These are phyloP conservation scores for Clepsis dumicolana DNA, from an alignment of 2,888 invertebrate species.

Conservation along the genomic window DNA sequence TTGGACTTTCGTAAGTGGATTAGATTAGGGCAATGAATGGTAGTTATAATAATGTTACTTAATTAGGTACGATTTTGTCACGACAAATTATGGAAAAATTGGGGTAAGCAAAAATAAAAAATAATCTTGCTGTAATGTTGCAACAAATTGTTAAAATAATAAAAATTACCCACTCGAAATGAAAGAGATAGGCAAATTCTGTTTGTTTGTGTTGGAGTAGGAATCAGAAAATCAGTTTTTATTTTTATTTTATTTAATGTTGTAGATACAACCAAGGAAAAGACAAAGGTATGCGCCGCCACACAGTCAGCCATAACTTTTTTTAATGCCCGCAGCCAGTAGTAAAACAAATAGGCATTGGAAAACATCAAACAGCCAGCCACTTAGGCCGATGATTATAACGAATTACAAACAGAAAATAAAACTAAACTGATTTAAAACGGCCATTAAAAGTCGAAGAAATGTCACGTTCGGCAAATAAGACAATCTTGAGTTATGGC, in stretches of 20 bases:
- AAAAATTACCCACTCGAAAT: no score
- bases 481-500: slow-evolving; percentile 44
- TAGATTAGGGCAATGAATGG: slow-evolving; percentile 5
- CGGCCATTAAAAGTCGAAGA: slow-evolving; percentile 42
- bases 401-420: slow-evolving; percentile 43
- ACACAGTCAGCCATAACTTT: background rate
- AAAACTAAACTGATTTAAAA: slow-evolving; percentile 45
- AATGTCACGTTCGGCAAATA: slow-evolving; percentile 72
- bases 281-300: background rate
- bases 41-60: background rate
- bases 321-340: slow-evolving; percentile 5
- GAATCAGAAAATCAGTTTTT: no score
- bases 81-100: background rate
- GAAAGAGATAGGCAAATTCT: no score
- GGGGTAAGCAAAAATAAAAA: no score
- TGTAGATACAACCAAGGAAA: no score
- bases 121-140: no score
- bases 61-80: no score
- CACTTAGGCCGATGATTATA: slow-evolving; percentile 33
- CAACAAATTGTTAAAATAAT: no score
- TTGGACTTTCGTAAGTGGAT: slow-evolving; percentile 1
- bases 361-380: slow-evolving; percentile 31
- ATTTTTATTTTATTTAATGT: background rate
- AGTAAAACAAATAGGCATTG: slow-evolving; percentile 18
- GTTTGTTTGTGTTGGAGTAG: no score